Conservation (phyloP, 1,140 invertebrate species). For the Caenorhabditis remanei region DNA sequence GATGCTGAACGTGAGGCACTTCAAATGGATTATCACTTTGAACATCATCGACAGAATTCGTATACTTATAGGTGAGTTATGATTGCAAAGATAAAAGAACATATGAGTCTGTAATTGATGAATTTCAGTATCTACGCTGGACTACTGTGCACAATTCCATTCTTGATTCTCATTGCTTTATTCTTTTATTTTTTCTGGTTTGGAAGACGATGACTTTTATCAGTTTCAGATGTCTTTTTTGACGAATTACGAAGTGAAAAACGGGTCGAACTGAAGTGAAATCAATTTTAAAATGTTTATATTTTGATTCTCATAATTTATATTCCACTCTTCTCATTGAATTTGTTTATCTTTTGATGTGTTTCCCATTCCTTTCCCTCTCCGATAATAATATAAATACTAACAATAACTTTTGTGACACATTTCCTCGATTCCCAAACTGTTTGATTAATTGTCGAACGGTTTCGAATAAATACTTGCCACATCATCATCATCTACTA, state of each 20-base stretch:
- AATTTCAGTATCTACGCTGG: slow-evolving; percentile 43
- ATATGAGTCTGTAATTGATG: neutral
- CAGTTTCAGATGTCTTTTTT: neutral
- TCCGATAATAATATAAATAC: neutral
- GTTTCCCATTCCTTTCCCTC: neutral
- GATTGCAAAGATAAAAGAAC: neutral
- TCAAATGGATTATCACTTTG: slow-evolving; percentile 39
- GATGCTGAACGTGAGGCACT: slow-evolving; percentile 39
- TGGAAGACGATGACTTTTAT: slow-evolving; percentile 4
- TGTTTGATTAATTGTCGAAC: slow-evolving; percentile 44
- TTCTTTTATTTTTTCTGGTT: slow-evolving; percentile 49
- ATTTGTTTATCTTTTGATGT: slow-evolving; percentile 36
- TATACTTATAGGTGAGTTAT: slow-evolving; percentile 23
- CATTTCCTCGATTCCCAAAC: neutral
- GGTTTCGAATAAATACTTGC: slow-evolving; percentile 44
- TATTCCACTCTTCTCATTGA: neutral
- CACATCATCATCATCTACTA: slow-evolving; percentile 15
- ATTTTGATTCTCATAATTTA: neutral
- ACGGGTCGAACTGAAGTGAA: neutral
- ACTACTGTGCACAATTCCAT: slow-evolving; percentile 33
- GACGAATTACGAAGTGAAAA: neutral
- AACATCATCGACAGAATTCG: slow-evolving; percentile 36
- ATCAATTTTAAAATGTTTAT: neutral
- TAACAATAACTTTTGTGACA: slow-evolving; percentile 18
- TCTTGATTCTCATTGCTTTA: slow-evolving; percentile 27